Evolutionary conservation across 2,113 vertebrate genomes (phyloP).

Genomic region (Xyliphius kryptos): DNA sequence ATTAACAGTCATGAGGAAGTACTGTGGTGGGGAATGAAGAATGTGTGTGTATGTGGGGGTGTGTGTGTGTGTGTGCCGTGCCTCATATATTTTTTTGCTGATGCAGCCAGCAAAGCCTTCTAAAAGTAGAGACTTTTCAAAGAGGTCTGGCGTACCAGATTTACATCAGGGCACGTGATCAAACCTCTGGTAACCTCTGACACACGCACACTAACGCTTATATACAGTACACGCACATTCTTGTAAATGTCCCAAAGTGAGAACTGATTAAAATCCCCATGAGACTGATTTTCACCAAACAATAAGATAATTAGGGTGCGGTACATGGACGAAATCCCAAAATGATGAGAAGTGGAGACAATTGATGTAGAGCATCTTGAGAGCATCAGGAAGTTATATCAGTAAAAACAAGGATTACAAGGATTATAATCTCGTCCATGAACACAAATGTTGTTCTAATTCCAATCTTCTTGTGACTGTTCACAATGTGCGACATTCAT

Average conservation of each 20-base stretch:
- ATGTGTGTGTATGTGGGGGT: too few relatives aligned
- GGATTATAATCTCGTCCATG: neutral
- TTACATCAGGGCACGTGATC: neutral
- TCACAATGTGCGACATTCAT: neutral
- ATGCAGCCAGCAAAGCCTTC: neutral
- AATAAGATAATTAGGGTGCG: too few relatives aligned
- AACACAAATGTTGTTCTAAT: neutral
- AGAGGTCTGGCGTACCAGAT: neutral
- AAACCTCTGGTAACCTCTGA: neutral
- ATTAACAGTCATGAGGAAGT: conserved; percentile 1
- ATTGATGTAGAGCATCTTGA: too few relatives aligned
- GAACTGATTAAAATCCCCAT: too few relatives aligned
- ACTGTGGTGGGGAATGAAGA: too few relatives aligned
- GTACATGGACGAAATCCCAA: neutral
- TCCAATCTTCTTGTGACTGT: neutral
- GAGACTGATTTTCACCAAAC: too few relatives aligned
- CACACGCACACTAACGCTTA: neutral
- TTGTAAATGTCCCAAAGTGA: too few relatives aligned
- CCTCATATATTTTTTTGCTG: neutral
- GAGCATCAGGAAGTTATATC: too few relatives aligned
- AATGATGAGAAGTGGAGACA: neutral
- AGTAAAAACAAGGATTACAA: too few relatives aligned
- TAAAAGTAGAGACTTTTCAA: neutral
- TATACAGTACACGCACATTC: neutral
- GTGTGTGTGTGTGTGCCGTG: neutral